These are phyloP conservation scores for Capitulum mitella DNA, from an alignment of 2,888 invertebrate genomes.

Conservation along the genomic window DNA sequence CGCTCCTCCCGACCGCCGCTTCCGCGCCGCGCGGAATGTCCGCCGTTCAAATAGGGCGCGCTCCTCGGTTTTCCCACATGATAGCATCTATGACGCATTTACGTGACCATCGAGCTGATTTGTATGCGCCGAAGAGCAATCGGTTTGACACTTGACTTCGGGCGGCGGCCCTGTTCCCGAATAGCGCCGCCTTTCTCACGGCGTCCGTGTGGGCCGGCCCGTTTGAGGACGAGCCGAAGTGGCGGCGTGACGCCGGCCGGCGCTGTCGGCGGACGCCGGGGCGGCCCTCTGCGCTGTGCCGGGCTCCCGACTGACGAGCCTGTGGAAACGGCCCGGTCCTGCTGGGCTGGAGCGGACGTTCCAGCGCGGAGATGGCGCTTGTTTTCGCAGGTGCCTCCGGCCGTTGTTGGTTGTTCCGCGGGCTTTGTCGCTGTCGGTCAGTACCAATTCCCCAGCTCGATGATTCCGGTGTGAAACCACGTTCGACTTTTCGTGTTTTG, in stretches of 20 bases:
- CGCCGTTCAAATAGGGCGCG: not conserved
- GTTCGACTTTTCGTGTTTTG: too few species aligned
- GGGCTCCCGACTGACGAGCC: too few species aligned
- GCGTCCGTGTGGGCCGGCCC: not conserved
- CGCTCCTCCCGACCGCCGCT: not conserved
- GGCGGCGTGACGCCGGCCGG: not conserved
- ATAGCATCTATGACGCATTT: conserved; percentile 19
- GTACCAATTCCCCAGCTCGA: too few species aligned
- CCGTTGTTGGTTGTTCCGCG: too few species aligned
- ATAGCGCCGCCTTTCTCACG: not conserved
- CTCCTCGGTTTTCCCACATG: not conserved
- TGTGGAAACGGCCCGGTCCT: too few species aligned
- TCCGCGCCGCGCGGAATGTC: not conserved
- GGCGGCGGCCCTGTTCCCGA: not conserved
- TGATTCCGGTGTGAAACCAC: too few species aligned
- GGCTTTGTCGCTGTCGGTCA: too few species aligned
- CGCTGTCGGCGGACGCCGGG: not conserved
- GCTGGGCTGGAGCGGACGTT: too few species aligned
- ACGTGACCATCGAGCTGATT: not conserved
- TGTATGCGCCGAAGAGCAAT: conserved; percentile 19
- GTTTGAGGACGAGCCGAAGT: not conserved
- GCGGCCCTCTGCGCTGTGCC: too few species aligned
- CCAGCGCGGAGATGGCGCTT: too few species aligned
- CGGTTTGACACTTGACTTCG: conserved; percentile 11
- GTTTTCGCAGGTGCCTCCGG: too few species aligned